These are phyloP conservation scores for Hedychridium roseum DNA, from an alignment of 2,888 invertebrate genomes.

Conservation along the genomic window DNA sequence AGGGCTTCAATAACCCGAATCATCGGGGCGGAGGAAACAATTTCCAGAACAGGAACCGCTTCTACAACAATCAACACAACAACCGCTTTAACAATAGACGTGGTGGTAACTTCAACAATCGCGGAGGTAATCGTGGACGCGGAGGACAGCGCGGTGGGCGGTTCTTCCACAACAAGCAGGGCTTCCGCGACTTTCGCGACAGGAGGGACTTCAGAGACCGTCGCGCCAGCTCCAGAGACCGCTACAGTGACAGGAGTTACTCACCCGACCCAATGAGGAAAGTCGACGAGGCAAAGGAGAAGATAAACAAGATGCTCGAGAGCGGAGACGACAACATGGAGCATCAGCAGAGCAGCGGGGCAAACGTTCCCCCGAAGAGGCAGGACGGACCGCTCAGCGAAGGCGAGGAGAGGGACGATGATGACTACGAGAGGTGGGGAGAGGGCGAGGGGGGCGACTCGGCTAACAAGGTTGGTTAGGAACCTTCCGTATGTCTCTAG, in stretches of 20 bases:
- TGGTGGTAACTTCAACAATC: slow-evolving; percentile 54
- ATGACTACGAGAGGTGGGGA: slow-evolving; percentile 60
- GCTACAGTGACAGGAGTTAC: slow-evolving; percentile 67
- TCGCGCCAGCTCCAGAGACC: slow-evolving; percentile 63
- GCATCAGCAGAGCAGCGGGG: slow-evolving; percentile 35
- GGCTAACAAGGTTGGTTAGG: slow-evolving; percentile 57
- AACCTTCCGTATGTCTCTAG: slow-evolving; percentile 39
- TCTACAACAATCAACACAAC: slow-evolving; percentile 57
- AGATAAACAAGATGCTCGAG: slow-evolving; percentile 69
- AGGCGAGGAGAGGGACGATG: slow-evolving; percentile 68
- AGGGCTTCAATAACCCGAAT: slow-evolving; percentile 69
- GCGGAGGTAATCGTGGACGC: slow-evolving; percentile 47
- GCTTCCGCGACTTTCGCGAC: slow-evolving; percentile 75
- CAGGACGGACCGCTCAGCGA: slow-evolving; percentile 69
- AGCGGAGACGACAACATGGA: slow-evolving; percentile 55
- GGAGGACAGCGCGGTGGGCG: slow-evolving; percentile 53
- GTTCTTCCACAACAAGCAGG: slow-evolving; percentile 58
- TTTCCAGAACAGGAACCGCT: slow-evolving; percentile 58
- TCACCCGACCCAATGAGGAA: slow-evolving; percentile 66
- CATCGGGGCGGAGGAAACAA: slow-evolving; percentile 67
- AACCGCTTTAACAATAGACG: slow-evolving; percentile 55
- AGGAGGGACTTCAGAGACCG: slow-evolving; percentile 73
- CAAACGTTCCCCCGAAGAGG: slow-evolving; percentile 54
- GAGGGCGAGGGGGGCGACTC: slow-evolving; percentile 48
- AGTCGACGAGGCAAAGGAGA: slow-evolving; percentile 68